Percentiles rank a stretch among this genome's conserved stretches.
These are phyloP conservation scores for Eubasilissa regina DNA, from an alignment of 1,140 invertebrate species.

Conservation along the genomic window DNA sequence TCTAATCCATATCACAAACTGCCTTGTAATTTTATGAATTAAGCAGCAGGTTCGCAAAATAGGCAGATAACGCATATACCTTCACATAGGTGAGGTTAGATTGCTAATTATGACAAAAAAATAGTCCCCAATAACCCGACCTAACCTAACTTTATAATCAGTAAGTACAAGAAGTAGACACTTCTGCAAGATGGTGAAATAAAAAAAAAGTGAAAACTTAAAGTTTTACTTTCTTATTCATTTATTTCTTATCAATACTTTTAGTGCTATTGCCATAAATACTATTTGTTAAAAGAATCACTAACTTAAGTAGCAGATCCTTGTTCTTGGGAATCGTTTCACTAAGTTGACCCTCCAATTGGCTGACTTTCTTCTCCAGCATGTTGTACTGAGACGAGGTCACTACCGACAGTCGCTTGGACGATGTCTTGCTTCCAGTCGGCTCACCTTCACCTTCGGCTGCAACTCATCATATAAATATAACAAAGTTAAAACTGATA, in stretches of 20 bases:
- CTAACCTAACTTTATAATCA: no score
- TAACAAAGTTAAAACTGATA: background rate
- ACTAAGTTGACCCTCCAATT: conserved; percentile 22
- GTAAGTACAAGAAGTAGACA: background rate
- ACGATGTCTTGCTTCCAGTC: background rate
- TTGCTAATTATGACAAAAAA: no score
- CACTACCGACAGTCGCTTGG: conserved; percentile 39
- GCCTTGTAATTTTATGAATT: no score
- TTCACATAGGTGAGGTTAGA: no score
- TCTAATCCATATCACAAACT: no score
- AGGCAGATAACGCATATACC: no score
- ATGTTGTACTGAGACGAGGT: conserved; percentile 39
- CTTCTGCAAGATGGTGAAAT: background rate
- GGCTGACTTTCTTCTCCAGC: conserved; percentile 42
- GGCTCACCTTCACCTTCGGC: conserved; percentile 1
- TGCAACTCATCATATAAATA: background rate
- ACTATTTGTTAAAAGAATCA: background rate
- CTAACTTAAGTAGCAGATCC: conserved; percentile 21
- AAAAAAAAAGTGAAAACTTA: background rate
- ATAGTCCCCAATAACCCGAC: no score
- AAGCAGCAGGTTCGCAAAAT: no score
- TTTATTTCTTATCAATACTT: background rate
- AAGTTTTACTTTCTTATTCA: background rate
- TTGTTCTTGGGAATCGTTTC: conserved; percentile 40
- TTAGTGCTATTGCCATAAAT: background rate